Evolutionary conservation across 2,888 invertebrate genomes (phyloP).

Genomic region (Zaprionus lineosus): DNA sequence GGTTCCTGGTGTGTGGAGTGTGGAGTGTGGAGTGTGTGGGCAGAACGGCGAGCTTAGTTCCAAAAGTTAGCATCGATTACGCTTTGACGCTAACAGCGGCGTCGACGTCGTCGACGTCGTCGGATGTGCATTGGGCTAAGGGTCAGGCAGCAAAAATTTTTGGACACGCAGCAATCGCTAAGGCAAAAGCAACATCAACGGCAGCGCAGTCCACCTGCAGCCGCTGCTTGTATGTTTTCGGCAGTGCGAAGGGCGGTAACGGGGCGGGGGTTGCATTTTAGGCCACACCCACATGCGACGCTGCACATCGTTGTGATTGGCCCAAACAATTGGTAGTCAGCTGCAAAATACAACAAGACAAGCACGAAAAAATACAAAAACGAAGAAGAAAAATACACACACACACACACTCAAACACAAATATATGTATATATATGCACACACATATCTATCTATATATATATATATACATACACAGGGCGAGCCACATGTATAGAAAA

Average conservation of each 20-base stretch:
- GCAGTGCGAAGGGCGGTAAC: constrained; percentile 32
- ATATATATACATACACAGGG: constrained; percentile 22
- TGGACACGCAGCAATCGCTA: constrained; percentile 51
- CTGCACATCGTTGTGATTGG: constrained; percentile 80
- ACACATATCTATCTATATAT: constrained; percentile 7
- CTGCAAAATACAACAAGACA: constrained; percentile 70
- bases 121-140: constrained; percentile 49
- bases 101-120: constrained; percentile 17
- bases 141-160: constrained; percentile 59
- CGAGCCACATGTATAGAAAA: constrained; percentile 39
- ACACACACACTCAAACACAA: constrained; percentile 21
- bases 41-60: constrained; percentile 35
- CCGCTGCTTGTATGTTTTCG: constrained; percentile 23
- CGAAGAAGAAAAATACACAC: constrained; percentile 7
- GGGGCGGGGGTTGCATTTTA: constrained; percentile 80
- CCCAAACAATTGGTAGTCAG: constrained; percentile 79
- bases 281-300: constrained; percentile 81
- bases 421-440: neutral
- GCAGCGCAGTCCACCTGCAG: constrained; percentile 74
- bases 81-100: constrained; percentile 54
- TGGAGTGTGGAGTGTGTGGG: neutral
- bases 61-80: constrained; percentile 54
- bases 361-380: constrained; percentile 32
- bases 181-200: constrained; percentile 6
- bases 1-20: neutral